These are phyloP conservation scores for Chloroclystis v-ata DNA, from an alignment of 2,888 invertebrate species.

Conservation along the genomic window DNA sequence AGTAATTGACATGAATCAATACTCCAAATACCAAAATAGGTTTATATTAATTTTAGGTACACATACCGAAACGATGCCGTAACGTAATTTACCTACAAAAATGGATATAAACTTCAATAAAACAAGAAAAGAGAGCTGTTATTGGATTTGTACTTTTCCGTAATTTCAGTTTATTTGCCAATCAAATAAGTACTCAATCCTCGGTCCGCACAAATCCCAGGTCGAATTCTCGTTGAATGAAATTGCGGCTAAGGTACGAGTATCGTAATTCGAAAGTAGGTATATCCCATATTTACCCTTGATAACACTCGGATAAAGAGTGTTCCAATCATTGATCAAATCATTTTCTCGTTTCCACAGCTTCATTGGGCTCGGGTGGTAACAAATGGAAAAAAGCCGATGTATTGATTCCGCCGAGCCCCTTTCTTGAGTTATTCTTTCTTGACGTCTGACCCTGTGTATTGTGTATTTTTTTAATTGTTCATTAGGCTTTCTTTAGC, in stretches of 20 bases:
- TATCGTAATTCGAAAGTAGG: slow-evolving; percentile 16
- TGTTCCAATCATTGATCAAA: slow-evolving; percentile 44
- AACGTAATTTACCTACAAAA: background rate
- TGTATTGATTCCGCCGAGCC: slow-evolving; percentile 49
- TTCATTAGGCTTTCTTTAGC: background rate
- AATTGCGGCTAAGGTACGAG: slow-evolving; percentile 15
- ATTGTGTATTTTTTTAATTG: slow-evolving; percentile 12
- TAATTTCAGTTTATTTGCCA: slow-evolving; percentile 6
- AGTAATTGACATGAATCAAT: too few species aligned
- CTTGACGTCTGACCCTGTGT: slow-evolving; percentile 9
- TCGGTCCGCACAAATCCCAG: slow-evolving; percentile 12
- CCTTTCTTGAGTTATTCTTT: slow-evolving; percentile 40
- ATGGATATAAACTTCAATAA: background rate
- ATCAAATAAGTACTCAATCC: slow-evolving; percentile 4
- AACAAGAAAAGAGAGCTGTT: background rate
- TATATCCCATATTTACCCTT: slow-evolving; percentile 22
- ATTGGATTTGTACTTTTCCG: background rate
- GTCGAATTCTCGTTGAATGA: slow-evolving; percentile 11
- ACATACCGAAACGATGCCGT: background rate
- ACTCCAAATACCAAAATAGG: too few species aligned
- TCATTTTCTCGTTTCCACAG: slow-evolving; percentile 45
- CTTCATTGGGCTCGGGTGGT: slow-evolving; percentile 36
- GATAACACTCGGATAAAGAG: slow-evolving; percentile 29
- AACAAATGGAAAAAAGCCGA: slow-evolving; percentile 46
- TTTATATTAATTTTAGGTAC: too few species aligned